Evolutionary conservation across 1,140 invertebrate species (phyloP).

Genomic region (Sminthurinus signatus): DNA sequence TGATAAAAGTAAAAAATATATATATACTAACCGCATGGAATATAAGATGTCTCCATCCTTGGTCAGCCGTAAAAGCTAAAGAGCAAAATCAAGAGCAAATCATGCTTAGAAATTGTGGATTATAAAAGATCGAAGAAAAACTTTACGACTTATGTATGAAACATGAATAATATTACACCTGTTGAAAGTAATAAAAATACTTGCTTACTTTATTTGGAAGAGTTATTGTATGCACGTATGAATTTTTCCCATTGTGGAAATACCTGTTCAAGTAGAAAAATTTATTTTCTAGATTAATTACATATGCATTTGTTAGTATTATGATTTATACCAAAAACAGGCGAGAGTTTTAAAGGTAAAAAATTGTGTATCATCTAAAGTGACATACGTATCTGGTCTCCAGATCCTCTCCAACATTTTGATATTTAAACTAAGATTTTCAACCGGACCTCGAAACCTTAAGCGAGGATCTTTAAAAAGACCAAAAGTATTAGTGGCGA

Average conservation of each 20-base stretch:
- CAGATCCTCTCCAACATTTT: conserved; percentile 90
- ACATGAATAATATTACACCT: too few relatives aligned
- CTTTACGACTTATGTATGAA: not conserved
- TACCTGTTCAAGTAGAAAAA: conserved; percentile 2
- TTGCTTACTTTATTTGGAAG: conserved; percentile 68
- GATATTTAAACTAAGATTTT: conserved; percentile 72
- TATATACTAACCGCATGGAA: conserved; percentile 71
- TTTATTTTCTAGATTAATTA: too few relatives aligned
- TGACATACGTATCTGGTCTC: conserved; percentile 77
- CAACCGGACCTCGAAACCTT: conserved; percentile 66
- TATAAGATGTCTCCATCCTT: conserved; percentile 88
- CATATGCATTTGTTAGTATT: too few relatives aligned
- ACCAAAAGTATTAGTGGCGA: too few relatives aligned
- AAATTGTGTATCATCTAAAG: too few relatives aligned
- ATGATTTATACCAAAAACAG: too few relatives aligned
- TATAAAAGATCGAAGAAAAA: not conserved
- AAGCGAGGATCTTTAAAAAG: conserved; percentile 61
- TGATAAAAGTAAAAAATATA: too few relatives aligned
- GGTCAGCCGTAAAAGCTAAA: conserved; percentile 66
- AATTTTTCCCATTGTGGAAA: conserved; percentile 76
- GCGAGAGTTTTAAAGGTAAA: too few relatives aligned
- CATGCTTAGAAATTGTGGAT: not conserved
- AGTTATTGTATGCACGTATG: conserved; percentile 91
- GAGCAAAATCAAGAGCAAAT: not conserved
- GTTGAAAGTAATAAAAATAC: not conserved